Percentiles rank a stretch among this genome's conserved stretches.
phyloP scores from a whole-genome alignment of 2,113 vertebrate genomes.

The Dinomys branickii region DNA sequence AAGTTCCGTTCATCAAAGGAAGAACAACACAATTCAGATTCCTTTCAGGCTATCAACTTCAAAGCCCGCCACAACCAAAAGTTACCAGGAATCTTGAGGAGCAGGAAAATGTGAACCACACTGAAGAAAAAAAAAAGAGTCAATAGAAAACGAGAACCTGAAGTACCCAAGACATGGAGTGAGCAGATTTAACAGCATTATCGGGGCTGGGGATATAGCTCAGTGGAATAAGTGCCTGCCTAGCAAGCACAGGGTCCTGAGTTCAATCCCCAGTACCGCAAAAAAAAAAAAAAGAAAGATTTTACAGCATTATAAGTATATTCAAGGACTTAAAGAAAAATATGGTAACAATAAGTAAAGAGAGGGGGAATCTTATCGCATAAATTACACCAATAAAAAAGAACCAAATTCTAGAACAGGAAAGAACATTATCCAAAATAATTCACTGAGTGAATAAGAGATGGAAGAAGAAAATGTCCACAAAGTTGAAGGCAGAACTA shows the following conservation, averaged over 20 bases:
- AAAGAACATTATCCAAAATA: background rate
- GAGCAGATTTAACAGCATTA: background rate
- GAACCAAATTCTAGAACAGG: background rate
- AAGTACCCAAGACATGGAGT: background rate
- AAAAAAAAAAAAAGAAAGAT: too few relatives aligned
- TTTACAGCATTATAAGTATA: background rate
- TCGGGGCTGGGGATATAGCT: too few relatives aligned
- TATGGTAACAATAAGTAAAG: background rate
- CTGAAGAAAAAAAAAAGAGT: background rate
- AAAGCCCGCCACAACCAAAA: background rate
- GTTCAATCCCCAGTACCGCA: too few relatives aligned
- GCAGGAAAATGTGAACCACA: background rate
- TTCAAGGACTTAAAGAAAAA: background rate
- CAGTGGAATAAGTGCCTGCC: too few relatives aligned
- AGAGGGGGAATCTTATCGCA: background rate
- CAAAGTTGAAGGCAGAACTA: conserved; percentile 5
- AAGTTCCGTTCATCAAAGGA: conserved; percentile 18
- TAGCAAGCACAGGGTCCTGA: too few relatives aligned
- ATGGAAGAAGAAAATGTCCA: background rate
- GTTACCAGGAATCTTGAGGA: background rate
- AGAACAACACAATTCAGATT: background rate
- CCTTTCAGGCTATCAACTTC: background rate
- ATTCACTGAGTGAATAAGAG: background rate
- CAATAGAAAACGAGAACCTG: background rate
- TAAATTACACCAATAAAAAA: background rate